Evolutionary conservation across 64 coral and sea anemone genomes (phyloP), one percentile per base, ranked within the genome.

Genomic region (Acropora tenuis): DNA sequence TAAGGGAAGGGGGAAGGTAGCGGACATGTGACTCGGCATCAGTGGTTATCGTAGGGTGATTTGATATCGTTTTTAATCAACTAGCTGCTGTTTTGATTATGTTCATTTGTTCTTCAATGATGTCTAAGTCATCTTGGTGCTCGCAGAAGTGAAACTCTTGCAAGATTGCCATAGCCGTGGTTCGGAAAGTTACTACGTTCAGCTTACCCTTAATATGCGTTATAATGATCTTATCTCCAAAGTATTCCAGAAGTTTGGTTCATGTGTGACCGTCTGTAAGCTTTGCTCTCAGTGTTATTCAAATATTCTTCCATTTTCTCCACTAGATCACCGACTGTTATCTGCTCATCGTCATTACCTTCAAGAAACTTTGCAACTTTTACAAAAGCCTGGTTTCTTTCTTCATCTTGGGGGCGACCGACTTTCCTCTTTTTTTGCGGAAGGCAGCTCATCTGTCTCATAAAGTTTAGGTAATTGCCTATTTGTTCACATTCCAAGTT

Each of bases 241-340:
- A 89, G 16, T 93, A 72, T 77, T 82, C 91, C 6, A 69, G 63
- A 19, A 88, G 58, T 63, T 80, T 87, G 3, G 73, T 68, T 94
- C 93, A 90, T 74, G 82, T 94, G 88, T 46, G 41, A 50, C 53
- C 60, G 50, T 84, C 59, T 60, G 18, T 84, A 79, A 79, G 48
- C 77, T 79, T 79, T 48, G n/a, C 48, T 79, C 15, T 79, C 17
- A n/a, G 48, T 79, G 9, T 79, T 47, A 79, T 30, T 55, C 49
- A 81, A 81, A 78, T 89, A 77, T 75, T 87, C 90, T 44, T 87
- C 16, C 90, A 87, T 92, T 73, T 92, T 92, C 65, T 92, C 90
- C 73, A 52, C 30, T 55, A 92, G 75, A 68, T 92, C 82, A 43
- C 12, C 2, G 44, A 86, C 71, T 85, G 80, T 92, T 85, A 92